Conservation (phyloP, 64 coral and sea anemone species). For the Stichodactyla helianthus region DNA sequence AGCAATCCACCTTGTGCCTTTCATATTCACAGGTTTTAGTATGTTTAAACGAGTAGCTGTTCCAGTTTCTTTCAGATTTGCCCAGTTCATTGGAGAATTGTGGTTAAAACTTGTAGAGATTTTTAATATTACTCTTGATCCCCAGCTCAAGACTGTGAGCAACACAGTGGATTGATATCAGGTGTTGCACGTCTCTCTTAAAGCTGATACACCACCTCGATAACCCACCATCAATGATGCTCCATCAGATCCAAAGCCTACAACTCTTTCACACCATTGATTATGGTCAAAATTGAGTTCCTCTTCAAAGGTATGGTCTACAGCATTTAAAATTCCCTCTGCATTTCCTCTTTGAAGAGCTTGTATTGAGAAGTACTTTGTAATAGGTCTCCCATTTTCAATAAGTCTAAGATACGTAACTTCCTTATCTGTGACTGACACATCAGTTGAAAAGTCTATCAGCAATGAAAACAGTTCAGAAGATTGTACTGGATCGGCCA, state of each 20-base stretch:
- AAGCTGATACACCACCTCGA: slow-evolving; percentile 50
- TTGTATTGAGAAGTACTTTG: slow-evolving; percentile 50
- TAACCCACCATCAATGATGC: slow-evolving; percentile 45
- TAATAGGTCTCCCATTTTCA: slow-evolving; percentile 24
- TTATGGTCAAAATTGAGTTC: slow-evolving; percentile 43
- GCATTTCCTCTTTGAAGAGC: slow-evolving; percentile 50
- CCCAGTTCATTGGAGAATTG: too few relatives aligned
- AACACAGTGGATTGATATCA: slow-evolving; percentile 40
- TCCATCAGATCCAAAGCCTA: slow-evolving; percentile 47
- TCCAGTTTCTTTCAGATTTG: too few relatives aligned
- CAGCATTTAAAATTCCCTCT: slow-evolving; percentile 30
- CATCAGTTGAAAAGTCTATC: slow-evolving; percentile 58
- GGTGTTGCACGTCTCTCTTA: slow-evolving; percentile 22
- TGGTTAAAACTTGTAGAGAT: too few relatives aligned
- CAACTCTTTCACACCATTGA: slow-evolving; percentile 42
- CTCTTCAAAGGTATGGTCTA: slow-evolving; percentile 32
- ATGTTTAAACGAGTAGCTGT: too few relatives aligned
- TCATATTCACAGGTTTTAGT: too few relatives aligned
- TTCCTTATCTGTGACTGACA: slow-evolving; percentile 34
- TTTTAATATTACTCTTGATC: slow-evolving; percentile 40
- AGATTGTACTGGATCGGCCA: background rate
- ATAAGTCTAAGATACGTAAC: slow-evolving; percentile 53
- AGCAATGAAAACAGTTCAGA: slow-evolving; percentile 45
- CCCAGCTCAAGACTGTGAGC: slow-evolving; percentile 40
- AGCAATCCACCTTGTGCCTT: too few relatives aligned